Evolutionary conservation across 1,140 invertebrate genomes (phyloP).

Genomic region (Orius laevigatus): DNA sequence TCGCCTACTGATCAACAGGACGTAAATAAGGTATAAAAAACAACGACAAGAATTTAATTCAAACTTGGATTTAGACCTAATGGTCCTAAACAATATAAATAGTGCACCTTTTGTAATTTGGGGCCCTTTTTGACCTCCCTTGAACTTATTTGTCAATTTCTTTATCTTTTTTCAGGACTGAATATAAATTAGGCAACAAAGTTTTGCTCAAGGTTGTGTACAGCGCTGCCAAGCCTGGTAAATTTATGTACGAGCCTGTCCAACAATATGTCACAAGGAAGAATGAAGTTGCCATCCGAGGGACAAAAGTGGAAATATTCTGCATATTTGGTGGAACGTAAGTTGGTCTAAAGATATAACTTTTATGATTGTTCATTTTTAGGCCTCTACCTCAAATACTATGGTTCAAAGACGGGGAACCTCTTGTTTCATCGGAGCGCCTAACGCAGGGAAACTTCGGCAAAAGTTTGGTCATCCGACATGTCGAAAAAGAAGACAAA

Average conservation of each 20-base stretch:
- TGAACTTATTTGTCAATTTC: background rate
- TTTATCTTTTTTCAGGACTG: slow-evolving; percentile 38
- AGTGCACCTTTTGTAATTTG: too few relatives aligned
- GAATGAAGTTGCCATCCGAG: slow-evolving; percentile 66
- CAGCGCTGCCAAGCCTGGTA: slow-evolving; percentile 51
- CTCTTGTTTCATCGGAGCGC: slow-evolving; percentile 49
- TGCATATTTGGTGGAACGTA: slow-evolving; percentile 84
- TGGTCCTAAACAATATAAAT: too few relatives aligned
- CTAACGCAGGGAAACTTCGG: slow-evolving; percentile 77
- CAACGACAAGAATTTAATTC: too few relatives aligned
- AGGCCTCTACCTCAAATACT: slow-evolving; percentile 60
- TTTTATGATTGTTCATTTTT: slow-evolving; percentile 7
- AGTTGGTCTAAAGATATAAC: too few relatives aligned
- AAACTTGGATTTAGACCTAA: too few relatives aligned
- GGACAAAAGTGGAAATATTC: slow-evolving; percentile 63
- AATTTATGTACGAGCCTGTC: slow-evolving; percentile 58
- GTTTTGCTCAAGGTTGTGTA: slow-evolving; percentile 60
- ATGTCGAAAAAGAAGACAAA: slow-evolving; percentile 69
- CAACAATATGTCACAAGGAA: slow-evolving; percentile 71
- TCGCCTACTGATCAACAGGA: too few relatives aligned
- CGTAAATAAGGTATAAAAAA: too few relatives aligned
- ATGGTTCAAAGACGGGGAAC: slow-evolving; percentile 65
- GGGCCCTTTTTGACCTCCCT: too few relatives aligned
- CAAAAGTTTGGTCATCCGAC: slow-evolving; percentile 74
- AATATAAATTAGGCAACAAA: slow-evolving; percentile 80